Percentiles rank a stretch among this genome's conserved stretches.
Conservation (phyloP, 2,113 vertebrate species). For the Muntiacus muntjak region DNA sequence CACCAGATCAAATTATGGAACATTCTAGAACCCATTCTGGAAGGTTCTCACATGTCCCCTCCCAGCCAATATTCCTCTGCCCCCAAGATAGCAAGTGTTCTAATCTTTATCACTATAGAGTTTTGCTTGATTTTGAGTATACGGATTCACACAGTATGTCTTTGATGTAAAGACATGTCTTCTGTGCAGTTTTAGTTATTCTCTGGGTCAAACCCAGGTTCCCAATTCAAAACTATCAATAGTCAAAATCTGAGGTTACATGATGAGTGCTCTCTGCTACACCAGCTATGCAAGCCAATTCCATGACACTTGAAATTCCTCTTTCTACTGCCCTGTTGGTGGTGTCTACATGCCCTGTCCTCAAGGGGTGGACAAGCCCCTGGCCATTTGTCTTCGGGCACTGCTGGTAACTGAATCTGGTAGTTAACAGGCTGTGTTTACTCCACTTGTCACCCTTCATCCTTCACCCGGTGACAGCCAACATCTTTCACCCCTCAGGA, state of each 20-base stretch:
- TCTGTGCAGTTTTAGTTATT: not conserved
- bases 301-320: not conserved
- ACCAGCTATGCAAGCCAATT: not conserved
- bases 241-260: not conserved
- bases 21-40: not conserved
- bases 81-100: not conserved
- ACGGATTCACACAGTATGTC: not conserved
- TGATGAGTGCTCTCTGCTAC: not conserved
- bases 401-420: slow-evolving; percentile 38
- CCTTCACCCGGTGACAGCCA: slow-evolving; percentile 44
- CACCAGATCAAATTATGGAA: not conserved
- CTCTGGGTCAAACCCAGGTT: not conserved
- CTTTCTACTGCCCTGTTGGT: not conserved
- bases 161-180: not conserved
- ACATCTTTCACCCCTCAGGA: slow-evolving; percentile 41
- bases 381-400: not conserved
- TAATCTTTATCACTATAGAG: not conserved
- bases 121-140: not conserved
- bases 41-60: not conserved
- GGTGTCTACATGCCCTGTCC: not conserved
- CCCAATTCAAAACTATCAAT: not conserved
- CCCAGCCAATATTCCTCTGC: not conserved
- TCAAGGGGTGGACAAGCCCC: not conserved
- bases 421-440: slow-evolving; percentile 57
- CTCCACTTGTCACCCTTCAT: slow-evolving; percentile 25